A percentile compares a stretch with the other conserved stretches of the same genome.
Conservation (phyloP, 2,797 vertebrate species). For the Geotrypetes seraphini region DNA sequence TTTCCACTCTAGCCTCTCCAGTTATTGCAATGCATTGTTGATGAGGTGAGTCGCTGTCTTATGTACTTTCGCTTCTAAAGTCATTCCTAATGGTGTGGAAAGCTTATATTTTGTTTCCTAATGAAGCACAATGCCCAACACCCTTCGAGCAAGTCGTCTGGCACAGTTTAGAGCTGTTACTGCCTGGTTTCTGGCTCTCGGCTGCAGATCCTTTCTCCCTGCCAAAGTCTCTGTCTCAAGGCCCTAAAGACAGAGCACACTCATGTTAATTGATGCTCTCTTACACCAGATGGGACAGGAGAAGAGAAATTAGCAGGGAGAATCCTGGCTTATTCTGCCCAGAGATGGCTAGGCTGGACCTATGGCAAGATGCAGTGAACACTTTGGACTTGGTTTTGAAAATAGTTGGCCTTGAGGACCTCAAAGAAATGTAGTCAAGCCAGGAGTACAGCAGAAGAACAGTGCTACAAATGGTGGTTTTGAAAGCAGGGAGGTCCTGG, state of each 20-base stretch:
- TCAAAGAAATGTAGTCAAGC: too few species aligned
- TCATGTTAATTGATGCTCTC: slow-evolving; percentile 13
- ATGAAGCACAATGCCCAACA: slow-evolving; percentile 95
- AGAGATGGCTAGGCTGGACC: too few species aligned
- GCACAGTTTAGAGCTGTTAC: slow-evolving; percentile 44
- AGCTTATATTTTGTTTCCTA: slow-evolving; percentile 99
- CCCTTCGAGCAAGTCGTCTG: slow-evolving; percentile 68
- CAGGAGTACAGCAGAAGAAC: too few species aligned
- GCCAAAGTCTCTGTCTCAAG: slow-evolving; percentile 10
- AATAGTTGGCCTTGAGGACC: too few species aligned
- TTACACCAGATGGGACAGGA: slow-evolving; percentile 25
- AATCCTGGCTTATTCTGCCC: too few species aligned
- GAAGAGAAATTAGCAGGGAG: not conserved
- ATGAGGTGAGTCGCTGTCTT: slow-evolving; percentile 99
- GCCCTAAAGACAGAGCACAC: slow-evolving; percentile 4
- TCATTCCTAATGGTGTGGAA: slow-evolving; percentile 99
- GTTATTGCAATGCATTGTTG: slow-evolving; percentile 99
- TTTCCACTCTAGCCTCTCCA: slow-evolving; percentile 80
- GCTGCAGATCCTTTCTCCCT: slow-evolving; percentile 1
- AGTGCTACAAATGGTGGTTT: too few species aligned
- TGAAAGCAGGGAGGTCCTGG: too few species aligned
- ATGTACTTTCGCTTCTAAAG: slow-evolving; percentile 99
- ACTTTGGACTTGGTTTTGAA: too few species aligned
- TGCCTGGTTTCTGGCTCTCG: slow-evolving; percentile 9
- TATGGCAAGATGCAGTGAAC: too few species aligned